Percentiles rank a stretch among this genome's conserved stretches.
phyloP scores from a whole-genome alignment of 2,113 vertebrate genomes.

The Xyliphius kryptos region DNA sequence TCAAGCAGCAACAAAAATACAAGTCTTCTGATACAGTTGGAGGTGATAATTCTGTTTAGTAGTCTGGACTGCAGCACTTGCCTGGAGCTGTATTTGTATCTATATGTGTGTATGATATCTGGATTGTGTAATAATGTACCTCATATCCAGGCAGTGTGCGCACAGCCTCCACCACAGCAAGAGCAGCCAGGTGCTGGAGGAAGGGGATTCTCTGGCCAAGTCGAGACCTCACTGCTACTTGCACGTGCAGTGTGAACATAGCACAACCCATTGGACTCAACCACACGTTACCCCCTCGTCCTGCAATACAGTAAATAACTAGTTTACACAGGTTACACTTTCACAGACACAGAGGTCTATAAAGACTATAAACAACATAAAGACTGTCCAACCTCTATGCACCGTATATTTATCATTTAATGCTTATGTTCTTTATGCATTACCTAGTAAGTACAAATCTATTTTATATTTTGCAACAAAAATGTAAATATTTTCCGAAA shows the following conservation, averaged over 20 bases:
- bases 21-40: conserved; percentile 17
- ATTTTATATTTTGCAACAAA: too few relatives aligned
- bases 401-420: too few relatives aligned
- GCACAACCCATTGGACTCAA: conserved; percentile 85
- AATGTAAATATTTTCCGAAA: too few relatives aligned
- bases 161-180: conserved; percentile 85
- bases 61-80: conserved; percentile 30
- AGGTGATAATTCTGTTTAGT: conserved; percentile 29
- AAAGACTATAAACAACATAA: too few relatives aligned
- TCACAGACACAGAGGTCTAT: too few relatives aligned
- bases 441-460: too few relatives aligned
- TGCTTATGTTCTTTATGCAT: too few relatives aligned
- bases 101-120: not conserved
- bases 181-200: conserved; percentile 83
- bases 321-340: too few relatives aligned
- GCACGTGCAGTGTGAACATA: conserved; percentile 72
- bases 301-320: conserved; percentile 62
- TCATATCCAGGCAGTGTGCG: conserved; percentile 81
- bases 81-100: not conserved
- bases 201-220: conserved; percentile 89
- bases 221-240: conserved; percentile 70
- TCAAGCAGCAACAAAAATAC: conserved; percentile 13
- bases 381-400: too few relatives aligned
- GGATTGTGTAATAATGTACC: conserved; percentile 56
- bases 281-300: conserved; percentile 82